Evolutionary conservation across 2,797 vertebrate species (phyloP), one percentile per base, ranked within the genome.

Genomic region (Acipenser ruthenus): DNA sequence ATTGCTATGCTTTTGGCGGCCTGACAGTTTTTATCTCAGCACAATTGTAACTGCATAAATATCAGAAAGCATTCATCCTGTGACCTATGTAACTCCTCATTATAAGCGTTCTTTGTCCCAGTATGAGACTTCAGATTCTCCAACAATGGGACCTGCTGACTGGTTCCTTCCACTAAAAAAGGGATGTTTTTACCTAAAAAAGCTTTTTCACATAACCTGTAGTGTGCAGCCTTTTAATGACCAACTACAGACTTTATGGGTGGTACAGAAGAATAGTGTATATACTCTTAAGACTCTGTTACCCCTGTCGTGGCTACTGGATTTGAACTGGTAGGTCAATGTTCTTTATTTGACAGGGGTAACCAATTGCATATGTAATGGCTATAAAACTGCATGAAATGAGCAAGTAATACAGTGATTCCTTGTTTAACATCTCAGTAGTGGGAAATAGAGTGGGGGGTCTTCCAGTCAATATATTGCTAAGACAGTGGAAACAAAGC

Each of bases 11-110:
- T 37, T 37, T 37, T 37, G 37, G 4, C 5, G 4, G 37, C 37
- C 37, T 37, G 37, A 37, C 37, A 37, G 37, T 37, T 37, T 37
- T 37, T 37, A 37, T 37, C 37, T 37, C 12, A n/a, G 12, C 12
- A 58, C 6, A 3, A 58, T 58, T 58, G 12, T 3, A 13, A n/a
- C 11, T 58, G 55, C 55, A 58, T 15, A n/a, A 58, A n/a, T n/a
- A 58, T 58, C 55, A n/a, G 55, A 11, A 13, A 58, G 6, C 15
- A 13, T 58, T 58, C 10, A 11, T 58, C 55, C 10, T 58, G 15
- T 58, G 15, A 58, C 55, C 5, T 58, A 58, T 58, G 12, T 58
- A 58, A 15, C 55, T 58, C 55, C n/a, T 58, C n/a, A 58, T 58
- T 58, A 15, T 58, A 13, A 4, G 10, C 12, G 6, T 13, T 58